A percentile compares a stretch with the other conserved stretches of the same genome.
Conservation (phyloP, 2,888 invertebrate species). For the Lissonota sp. region DNA sequence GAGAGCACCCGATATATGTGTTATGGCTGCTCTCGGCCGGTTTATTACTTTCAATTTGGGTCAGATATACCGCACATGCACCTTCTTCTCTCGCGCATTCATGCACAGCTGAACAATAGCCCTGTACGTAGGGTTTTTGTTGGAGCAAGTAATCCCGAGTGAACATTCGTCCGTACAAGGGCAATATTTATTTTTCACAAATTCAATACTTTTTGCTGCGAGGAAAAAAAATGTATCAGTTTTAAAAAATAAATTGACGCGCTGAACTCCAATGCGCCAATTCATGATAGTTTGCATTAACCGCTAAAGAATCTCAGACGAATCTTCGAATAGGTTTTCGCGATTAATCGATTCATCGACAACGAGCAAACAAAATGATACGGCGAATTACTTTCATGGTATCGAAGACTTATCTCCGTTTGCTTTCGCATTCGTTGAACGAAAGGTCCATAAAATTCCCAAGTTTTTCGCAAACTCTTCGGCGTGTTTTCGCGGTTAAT, state of each 20-base stretch:
- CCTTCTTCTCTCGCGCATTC: conserved; percentile 32
- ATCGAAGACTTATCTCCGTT: conserved; percentile 15
- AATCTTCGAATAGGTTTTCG: conserved; percentile 18
- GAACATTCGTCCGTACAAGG: not conserved
- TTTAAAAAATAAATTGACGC: not conserved
- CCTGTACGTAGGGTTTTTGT: not conserved
- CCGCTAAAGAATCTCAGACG: no score
- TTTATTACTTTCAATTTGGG: conserved; percentile 74
- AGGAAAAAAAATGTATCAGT: not conserved
- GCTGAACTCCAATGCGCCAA: not conserved
- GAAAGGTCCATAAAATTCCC: no score
- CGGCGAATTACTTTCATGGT: conserved; percentile 50
- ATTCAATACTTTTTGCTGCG: not conserved
- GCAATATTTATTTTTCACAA: not conserved
- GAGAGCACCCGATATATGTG: conserved; percentile 52
- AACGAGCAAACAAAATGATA: conserved; percentile 10
- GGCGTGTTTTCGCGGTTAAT: conserved; percentile 6
- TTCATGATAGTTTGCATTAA: conserved; percentile 44
- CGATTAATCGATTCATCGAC: conserved; percentile 51
- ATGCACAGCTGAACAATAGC: conserved; percentile 36
- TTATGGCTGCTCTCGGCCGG: conserved; percentile 69
- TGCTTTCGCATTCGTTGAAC: no score
- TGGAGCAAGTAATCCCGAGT: not conserved
- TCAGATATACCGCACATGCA: conserved; percentile 67
- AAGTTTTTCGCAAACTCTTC: not conserved